Conservation (phyloP, 2,113 vertebrate species). For the Lasiurus borealis region DNA sequence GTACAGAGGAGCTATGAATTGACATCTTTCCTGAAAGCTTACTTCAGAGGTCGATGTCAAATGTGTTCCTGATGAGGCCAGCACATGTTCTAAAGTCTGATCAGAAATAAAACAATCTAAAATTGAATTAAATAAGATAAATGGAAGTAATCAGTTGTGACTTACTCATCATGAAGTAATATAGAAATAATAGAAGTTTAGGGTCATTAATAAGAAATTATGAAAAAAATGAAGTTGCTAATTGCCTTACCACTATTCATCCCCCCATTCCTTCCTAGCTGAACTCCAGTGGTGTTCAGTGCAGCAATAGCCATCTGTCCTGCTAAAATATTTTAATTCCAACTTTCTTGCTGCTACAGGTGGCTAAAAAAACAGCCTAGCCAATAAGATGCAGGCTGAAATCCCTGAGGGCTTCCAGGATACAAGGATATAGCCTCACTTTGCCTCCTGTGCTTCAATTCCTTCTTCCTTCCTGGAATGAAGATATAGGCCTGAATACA, state of each 20-base stretch:
- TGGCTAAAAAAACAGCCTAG: neutral
- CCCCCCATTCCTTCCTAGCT: neutral
- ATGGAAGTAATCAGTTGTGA: neutral
- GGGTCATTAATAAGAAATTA: neutral
- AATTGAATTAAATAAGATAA: neutral
- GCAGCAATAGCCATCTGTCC: neutral
- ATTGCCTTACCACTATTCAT: neutral
- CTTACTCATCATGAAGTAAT: neutral
- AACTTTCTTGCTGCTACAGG: neutral
- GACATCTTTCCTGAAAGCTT: neutral
- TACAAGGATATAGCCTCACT: neutral
- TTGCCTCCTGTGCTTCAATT: too few relatives aligned
- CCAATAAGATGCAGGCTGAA: neutral
- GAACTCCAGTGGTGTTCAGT: neutral
- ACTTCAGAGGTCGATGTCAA: neutral
- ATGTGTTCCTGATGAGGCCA: neutral
- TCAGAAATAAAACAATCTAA: neutral
- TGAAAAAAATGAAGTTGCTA: neutral
- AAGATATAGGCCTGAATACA: neutral
- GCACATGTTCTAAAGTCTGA: neutral
- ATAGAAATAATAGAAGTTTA: neutral
- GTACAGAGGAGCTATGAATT: neutral
- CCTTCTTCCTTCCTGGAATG: neutral
- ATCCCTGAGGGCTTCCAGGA: neutral
- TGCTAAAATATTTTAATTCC: neutral